Conservation (phyloP, 2,797 vertebrate species). For the Chrysolophus pictus region DNA sequence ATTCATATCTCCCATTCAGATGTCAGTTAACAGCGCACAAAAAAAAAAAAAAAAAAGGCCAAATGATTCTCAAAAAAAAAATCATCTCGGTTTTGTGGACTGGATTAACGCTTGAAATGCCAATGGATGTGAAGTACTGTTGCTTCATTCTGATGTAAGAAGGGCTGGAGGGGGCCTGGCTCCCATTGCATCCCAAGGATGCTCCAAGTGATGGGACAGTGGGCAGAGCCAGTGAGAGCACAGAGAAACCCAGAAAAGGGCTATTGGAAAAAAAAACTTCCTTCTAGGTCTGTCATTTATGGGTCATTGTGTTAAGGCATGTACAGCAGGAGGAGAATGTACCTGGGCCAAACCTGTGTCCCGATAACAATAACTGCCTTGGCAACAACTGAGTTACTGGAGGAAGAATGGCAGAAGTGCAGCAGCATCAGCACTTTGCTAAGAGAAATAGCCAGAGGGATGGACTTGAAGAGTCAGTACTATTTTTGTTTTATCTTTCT, state of each 20-base stretch:
- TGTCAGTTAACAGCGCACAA: neutral
- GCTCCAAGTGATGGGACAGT: neutral
- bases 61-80: neutral
- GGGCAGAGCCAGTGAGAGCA: neutral
- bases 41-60: neutral
- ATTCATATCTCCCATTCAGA: constrained; percentile 33
- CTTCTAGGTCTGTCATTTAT: neutral
- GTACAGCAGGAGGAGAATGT: neutral
- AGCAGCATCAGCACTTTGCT: neutral
- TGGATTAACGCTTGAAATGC: constrained; percentile 25
- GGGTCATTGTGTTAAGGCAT: neutral
- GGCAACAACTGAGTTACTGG: neutral
- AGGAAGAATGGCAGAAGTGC: neutral
- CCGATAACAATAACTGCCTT: neutral
- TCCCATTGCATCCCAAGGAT: rapidly evolving
- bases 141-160: neutral
- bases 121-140: neutral
- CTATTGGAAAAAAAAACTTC: neutral
- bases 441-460: neutral
- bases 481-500: neutral
- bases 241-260: neutral
- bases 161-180: neutral
- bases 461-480: neutral
- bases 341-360: neutral
- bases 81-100: neutral